A percentile compares a stretch with the other conserved stretches of the same genome.
These are phyloP conservation scores for Arbacia lixula DNA, from an alignment of 53 echinoderm and acorn worm genomes.

Conservation along the genomic window DNA sequence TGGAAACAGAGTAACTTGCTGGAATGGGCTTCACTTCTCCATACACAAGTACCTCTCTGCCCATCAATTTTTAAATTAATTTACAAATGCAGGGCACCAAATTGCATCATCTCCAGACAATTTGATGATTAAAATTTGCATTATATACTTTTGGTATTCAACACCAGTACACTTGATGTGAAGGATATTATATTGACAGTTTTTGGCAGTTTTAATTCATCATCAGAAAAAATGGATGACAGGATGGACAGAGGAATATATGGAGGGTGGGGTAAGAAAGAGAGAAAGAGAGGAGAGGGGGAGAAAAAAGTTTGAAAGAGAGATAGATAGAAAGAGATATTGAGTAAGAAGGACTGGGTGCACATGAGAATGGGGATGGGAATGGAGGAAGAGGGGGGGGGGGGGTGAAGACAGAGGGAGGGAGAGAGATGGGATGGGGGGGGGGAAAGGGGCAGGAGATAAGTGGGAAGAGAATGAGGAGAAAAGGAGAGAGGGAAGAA, in stretches of 20 bases:
- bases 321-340: not conserved
- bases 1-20: conserved; percentile 19
- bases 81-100: too few species aligned
- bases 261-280: not conserved
- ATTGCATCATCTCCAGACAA: too few species aligned
- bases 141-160: too few species aligned
- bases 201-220: too few species aligned
- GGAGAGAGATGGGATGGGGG: not conserved
- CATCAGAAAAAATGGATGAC: too few species aligned
- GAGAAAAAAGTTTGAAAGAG: not conserved
- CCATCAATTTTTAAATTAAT: too few species aligned
- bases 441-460: not conserved
- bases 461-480: not conserved
- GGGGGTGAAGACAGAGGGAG: not conserved
- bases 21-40: conserved; percentile 15
- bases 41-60: too few species aligned
- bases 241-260: not conserved
- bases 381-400: not conserved
- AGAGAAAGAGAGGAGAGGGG: not conserved
- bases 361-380: too few species aligned
- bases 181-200: too few species aligned
- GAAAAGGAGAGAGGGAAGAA: not conserved
- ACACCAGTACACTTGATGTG: too few species aligned
- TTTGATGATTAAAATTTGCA: too few species aligned
- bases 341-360: too few species aligned